Conservation (phyloP, 2,797 vertebrate species). For the Melanotaenia maccullochi region DNA sequence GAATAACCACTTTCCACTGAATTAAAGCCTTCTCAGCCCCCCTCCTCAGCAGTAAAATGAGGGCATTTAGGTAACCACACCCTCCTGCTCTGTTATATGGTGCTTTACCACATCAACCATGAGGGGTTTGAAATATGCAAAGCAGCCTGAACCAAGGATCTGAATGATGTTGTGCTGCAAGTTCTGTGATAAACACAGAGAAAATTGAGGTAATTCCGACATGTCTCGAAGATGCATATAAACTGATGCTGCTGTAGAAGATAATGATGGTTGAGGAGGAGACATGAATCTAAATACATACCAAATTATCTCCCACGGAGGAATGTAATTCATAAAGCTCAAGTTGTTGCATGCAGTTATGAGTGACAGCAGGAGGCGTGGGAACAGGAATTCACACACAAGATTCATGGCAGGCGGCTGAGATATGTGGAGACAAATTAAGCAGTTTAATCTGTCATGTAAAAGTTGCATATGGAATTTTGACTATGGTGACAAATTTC, state of each 20-base stretch:
- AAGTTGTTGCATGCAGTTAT: constrained; percentile 62
- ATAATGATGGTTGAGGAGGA: constrained; percentile 62
- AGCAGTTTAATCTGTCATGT: constrained; percentile 26
- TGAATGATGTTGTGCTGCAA: constrained; percentile 10
- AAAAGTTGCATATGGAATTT: constrained; percentile 10
- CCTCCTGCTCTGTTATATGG: constrained; percentile 65
- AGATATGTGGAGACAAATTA: constrained; percentile 39
- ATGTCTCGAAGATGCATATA: constrained; percentile 36
- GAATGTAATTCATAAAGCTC: constrained; percentile 71
- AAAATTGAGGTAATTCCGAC: constrained; percentile 53
- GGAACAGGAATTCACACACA: constrained; percentile 19
- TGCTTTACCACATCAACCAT: constrained; percentile 73
- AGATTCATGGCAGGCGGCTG: constrained; percentile 7
- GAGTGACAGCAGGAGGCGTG: constrained; percentile 15
- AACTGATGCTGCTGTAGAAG: constrained; percentile 30
- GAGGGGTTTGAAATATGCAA: constrained; percentile 62
- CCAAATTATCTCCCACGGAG: constrained; percentile 51
- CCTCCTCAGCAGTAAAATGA: constrained; percentile 67
- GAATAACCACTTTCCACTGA: constrained; percentile 80
- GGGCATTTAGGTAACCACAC: constrained; percentile 74
- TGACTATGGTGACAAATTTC: constrained; percentile 21
- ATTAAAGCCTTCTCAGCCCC: constrained; percentile 71
- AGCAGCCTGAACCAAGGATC: constrained; percentile 35
- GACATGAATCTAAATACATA: constrained; percentile 65
- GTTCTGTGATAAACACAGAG: constrained; percentile 51